Evolutionary conservation across 2,888 invertebrate genomes (phyloP), one percentile per base, ranked within the genome.

Genomic region (Coleophora deauratella): DNA sequence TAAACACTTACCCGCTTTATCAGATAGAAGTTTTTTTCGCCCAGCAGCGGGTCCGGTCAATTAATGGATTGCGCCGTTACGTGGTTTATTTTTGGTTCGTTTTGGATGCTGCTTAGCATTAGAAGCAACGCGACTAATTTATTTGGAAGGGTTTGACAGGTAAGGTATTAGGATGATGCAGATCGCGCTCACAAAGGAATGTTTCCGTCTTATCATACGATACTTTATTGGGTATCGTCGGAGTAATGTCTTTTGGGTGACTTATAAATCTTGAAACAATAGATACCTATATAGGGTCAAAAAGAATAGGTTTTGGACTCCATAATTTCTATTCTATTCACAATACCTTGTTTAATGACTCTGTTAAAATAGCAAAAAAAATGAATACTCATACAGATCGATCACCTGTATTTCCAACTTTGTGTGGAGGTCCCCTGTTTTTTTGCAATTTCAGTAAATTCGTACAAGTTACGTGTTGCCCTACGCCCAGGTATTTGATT

Each of bases 1-100:
- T 85, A 84, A 85, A 85, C 82, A 82, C 82, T 82, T 84, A 81
- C 78, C 72, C 77, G 69, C 68, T 74, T 82, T 81, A 85, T 84
- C 84, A 72, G 79, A 82, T 81, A 71, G 71, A 68, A 57, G 64
- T 75, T 84, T 81, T 81, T 82, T 81, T 75, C 66, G 66, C 78
- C 66, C 70, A 70, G 71, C 75, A 62, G 75, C 77, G 70, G 77
- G 81, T 81, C 80, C 81, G 62, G 74, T 80, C 81, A 78, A 82
- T 84, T 82, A 84, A 82, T 84, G 81, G 80, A 72, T 79, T 77
- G 70, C 74, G 77, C 80, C 74, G 78, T 84, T 84, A 81, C 66
- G 64, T 78, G 67, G 71, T 78, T 84, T 80, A 76, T 79, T 81
- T 78, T 80, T 73, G 62, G 60, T 72, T 68, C 63, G 60, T 60